Evolutionary conservation across 2,113 vertebrate species (phyloP).

Genomic region (Atrichornis clamosus): DNA sequence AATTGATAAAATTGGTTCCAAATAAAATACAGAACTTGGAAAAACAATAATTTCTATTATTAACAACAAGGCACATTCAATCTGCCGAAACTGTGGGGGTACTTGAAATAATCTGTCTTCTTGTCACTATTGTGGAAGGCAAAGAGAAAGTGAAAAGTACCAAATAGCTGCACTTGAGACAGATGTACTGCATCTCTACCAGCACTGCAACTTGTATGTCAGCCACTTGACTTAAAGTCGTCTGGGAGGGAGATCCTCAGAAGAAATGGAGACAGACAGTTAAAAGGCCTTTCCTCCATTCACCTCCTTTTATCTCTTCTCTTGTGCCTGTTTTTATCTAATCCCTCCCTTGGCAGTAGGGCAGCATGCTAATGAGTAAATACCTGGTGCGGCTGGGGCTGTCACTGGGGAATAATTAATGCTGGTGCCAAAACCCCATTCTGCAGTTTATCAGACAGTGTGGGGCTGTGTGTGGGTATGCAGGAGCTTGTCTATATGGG

Average conservation of each 20-base stretch:
- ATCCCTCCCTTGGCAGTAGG: not conserved
- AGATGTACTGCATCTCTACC: not conserved
- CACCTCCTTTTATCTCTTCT: conserved; percentile 1
- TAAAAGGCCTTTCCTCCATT: not conserved
- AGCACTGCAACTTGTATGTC: not conserved
- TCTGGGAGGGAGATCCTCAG: not conserved
- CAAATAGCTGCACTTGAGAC: not conserved
- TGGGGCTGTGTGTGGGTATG: not conserved
- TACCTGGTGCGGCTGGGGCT: not conserved
- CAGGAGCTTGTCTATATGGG: not conserved
- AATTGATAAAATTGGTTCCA: not conserved
- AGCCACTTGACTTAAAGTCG: not conserved
- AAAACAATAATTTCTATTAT: conserved; percentile 6
- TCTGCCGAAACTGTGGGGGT: not conserved
- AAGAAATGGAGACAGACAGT: not conserved
- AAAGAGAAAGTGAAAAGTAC: not conserved
- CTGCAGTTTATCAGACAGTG: not conserved
- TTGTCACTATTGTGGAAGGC: not conserved
- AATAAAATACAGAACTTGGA: not conserved
- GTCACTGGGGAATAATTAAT: not conserved
- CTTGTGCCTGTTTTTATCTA: not conserved
- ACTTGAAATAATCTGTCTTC: not conserved
- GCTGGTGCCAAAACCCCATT: not conserved
- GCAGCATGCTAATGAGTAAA: not conserved
- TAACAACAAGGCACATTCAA: not conserved